Base-by-base conservation (phyloP, 2,113 vertebrate species). In the Sinocyclocheilus anshuiensis region DNA sequence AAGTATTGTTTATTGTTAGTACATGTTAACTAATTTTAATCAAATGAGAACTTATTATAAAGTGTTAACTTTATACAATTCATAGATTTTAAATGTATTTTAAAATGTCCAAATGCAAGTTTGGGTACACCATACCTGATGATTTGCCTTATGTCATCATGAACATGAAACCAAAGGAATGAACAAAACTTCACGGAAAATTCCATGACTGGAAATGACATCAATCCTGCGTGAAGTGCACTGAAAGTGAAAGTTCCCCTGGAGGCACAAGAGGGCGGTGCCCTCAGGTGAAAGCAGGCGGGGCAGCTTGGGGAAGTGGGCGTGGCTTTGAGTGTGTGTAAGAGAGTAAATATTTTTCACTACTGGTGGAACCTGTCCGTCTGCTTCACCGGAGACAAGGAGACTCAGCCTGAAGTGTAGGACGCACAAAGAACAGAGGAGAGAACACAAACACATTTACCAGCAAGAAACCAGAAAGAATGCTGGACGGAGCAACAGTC, bases 321-420 rank as follows among this genome's bases (percentile, higher is more conserved):
- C 76, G 85, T 69, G 72, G 63, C 82, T 61, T 48, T 12, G 77
- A 42, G 72, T 83, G 81, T 71, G 42, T 71, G 42, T 84, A 82
- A 50, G 50, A 84, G 85, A 85, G 88, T 89, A 89, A 89, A 89
- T 87, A 89, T 89, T 87, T 89, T 83, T 81, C 74, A 83, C 84
- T n/a, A 76, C 86, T 87, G 81, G 88, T 86, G 86, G 79, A 89
- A 89, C 88, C 88, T 87, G 88, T 87, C 83, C 36, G 84, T 75
- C 88, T 87, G 86, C 88, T 87, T 89, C 79, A 71, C 71, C 48
- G 15, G 78, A 83, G 29, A 24, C n/a, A 76, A 22, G 33, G 50
- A 39, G 76, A 57, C 71, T 59, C 78, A 80, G 84, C 55, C 67
- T 84, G 76, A 75, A 76, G 87, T 86, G 33, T 69, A 78, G 72